These are phyloP conservation scores for Zapus hudsonius DNA, from an alignment of 2,113 vertebrate species.

Conservation along the genomic window DNA sequence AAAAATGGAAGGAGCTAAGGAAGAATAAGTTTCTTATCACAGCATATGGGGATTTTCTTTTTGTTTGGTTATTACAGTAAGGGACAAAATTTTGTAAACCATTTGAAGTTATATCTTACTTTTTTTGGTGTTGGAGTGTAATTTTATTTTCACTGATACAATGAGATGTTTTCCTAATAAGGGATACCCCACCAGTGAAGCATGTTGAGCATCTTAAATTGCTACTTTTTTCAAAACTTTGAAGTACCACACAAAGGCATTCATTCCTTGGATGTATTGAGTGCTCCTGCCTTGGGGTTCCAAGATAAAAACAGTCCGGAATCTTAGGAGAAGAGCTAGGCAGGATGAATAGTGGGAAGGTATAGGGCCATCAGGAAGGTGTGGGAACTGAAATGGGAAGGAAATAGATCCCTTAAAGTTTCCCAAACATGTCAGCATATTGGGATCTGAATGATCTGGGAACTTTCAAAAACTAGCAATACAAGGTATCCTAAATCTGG, in stretches of 20 bases:
- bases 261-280: slow-evolving; percentile 14
- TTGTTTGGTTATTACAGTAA: background rate
- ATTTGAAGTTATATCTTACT: slow-evolving; percentile 40
- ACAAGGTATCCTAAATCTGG: background rate
- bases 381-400: background rate
- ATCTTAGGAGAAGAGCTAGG: background rate
- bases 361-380: background rate
- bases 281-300: background rate
- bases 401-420: background rate
- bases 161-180: slow-evolving; percentile 46
- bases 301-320: background rate
- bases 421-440: background rate
- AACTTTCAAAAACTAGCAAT: slow-evolving; percentile 10
- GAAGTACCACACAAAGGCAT: slow-evolving; percentile 33
- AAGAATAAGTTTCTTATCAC: slow-evolving; percentile 28
- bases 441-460: background rate
- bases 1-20: slow-evolving; percentile 10
- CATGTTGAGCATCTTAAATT: slow-evolving; percentile 13
- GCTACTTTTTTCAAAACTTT: background rate
- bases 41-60: background rate
- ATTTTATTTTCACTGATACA: slow-evolving; percentile 43
- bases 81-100: slow-evolving; percentile 19
- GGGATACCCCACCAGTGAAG: slow-evolving; percentile 5
- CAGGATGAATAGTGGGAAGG: background rate
- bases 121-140: slow-evolving; percentile 1